Conservation (phyloP, 2,797 vertebrate genomes). For the Pangasius macronema region DNA sequence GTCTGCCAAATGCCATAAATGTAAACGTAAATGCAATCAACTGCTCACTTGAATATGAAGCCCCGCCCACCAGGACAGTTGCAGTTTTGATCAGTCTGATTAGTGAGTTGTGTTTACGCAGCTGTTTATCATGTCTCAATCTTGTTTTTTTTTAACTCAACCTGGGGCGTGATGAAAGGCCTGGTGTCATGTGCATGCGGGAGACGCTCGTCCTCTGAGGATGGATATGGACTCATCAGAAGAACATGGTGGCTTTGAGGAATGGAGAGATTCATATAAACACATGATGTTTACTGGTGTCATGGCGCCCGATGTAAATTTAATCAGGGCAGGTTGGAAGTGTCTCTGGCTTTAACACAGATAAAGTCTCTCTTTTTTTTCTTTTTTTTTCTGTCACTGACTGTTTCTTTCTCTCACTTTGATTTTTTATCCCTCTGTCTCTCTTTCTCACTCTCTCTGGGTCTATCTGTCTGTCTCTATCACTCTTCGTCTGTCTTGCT, state of each 20-base stretch:
- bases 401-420: neutral
- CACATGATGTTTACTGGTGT: conserved; percentile 75
- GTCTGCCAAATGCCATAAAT: no score
- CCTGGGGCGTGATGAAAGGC: conserved; percentile 47
- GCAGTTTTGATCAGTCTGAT: neutral
- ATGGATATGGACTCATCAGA: conserved; percentile 72
- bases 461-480: conserved; percentile 47
- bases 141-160: conserved; percentile 1
- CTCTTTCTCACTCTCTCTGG: neutral
- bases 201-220: conserved; percentile 68
- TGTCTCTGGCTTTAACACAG: conserved; percentile 67
- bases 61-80: no score
- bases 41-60: neutral
- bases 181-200: conserved; percentile 75
- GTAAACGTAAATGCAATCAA: neutral
- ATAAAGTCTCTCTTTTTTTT: conserved; percentile 61
- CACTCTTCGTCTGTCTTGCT: neutral
- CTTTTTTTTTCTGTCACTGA: conserved; percentile 56
- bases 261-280: conserved; percentile 77
- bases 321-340: conserved; percentile 71
- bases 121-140: neutral
- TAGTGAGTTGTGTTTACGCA: neutral
- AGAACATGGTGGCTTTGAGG: conserved; percentile 79
- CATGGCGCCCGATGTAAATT: conserved; percentile 76
- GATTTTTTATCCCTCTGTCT: conserved; percentile 34